Percentiles rank a stretch among this genome's conserved stretches.
Conservation (phyloP, 2,888 invertebrate genomes). For the Protophormia terraenovae region DNA sequence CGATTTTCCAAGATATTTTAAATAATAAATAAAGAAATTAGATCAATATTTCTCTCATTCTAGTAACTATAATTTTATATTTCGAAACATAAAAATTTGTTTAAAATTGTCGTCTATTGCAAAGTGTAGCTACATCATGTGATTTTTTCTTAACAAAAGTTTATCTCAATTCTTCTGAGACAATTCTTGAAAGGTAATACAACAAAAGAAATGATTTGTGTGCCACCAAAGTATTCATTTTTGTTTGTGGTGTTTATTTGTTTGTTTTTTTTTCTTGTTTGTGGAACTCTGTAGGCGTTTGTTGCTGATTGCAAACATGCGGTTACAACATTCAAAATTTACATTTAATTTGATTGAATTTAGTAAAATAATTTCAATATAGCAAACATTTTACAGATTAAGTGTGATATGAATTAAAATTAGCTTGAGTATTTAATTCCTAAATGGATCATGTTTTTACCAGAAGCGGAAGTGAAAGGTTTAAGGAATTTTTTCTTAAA, state of each 20-base stretch:
- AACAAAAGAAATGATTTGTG: constrained; percentile 40
- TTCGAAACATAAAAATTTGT: no score
- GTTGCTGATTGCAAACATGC: constrained; percentile 75
- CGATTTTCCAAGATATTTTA: no score
- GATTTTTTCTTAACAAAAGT: no score
- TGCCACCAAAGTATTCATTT: constrained; percentile 43
- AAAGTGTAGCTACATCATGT: neutral
- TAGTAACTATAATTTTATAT: no score
- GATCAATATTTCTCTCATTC: no score
- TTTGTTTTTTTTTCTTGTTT: neutral
- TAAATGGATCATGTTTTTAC: neutral
- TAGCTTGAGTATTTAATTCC: neutral
- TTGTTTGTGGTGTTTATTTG: constrained; percentile 6
- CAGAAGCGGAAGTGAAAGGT: neutral
- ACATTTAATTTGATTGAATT: constrained; percentile 73
- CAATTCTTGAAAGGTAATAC: constrained; percentile 5
- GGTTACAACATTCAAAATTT: constrained; percentile 73
- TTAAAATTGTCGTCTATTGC: neutral
- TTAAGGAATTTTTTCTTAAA: neutral
- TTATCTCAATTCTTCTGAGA: neutral
- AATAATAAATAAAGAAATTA: no score
- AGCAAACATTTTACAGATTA: neutral
- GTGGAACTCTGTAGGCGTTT: constrained; percentile 73
- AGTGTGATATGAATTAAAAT: neutral
- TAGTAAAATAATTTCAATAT: constrained; percentile 39